Evolutionary conservation across 2,797 vertebrate species (phyloP).

Genomic region (Lepidocolaptes lacrymiger): DNA sequence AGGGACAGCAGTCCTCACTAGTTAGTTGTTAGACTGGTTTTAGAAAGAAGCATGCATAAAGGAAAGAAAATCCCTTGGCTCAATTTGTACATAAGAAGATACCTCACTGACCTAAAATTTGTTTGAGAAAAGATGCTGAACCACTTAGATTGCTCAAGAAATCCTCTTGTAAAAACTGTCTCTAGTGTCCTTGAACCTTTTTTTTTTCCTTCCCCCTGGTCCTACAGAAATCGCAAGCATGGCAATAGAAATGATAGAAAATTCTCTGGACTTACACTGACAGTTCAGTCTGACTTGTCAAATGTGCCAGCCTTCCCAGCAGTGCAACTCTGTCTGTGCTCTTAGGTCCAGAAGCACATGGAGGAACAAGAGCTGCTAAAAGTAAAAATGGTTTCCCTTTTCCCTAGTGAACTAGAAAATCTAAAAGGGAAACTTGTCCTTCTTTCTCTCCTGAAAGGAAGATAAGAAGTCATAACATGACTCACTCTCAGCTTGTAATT

Average conservation of each 20-base stretch:
- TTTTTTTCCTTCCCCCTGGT: background rate
- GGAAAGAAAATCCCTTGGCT: background rate
- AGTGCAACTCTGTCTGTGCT: rapidly evolving
- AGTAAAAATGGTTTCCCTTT: background rate
- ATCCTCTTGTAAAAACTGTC: background rate
- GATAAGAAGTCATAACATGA: background rate
- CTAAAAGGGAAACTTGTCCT: background rate
- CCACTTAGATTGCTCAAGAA: background rate
- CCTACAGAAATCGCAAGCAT: background rate
- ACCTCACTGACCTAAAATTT: background rate
- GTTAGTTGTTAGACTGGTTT: background rate
- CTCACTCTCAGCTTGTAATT: background rate
- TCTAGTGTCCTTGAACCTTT: background rate
- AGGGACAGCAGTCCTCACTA: background rate
- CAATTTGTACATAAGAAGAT: background rate
- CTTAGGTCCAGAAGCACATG: background rate
- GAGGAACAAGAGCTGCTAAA: background rate
- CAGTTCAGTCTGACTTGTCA: background rate
- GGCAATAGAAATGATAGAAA: background rate
- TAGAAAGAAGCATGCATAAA: background rate
- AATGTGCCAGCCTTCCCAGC: background rate
- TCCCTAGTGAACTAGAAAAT: background rate
- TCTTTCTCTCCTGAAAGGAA: background rate
- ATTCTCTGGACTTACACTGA: background rate
- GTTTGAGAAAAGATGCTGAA: background rate